Percentiles rank a stretch among this genome's conserved stretches.
Evolutionary conservation across 2,888 invertebrate genomes (phyloP).

Genomic region (Coenonympha glycerion): DNA sequence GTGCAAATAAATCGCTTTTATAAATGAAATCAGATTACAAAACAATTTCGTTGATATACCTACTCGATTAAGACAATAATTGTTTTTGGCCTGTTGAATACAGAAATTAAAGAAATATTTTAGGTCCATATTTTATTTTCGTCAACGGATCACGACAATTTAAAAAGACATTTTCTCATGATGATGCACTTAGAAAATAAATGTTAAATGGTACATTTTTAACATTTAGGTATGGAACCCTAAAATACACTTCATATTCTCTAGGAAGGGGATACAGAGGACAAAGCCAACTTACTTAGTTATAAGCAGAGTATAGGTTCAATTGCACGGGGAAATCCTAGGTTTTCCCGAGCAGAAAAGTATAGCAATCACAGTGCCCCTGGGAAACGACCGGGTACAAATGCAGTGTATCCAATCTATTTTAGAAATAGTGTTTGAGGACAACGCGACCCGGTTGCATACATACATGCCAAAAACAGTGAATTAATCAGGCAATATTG

Average conservation of each 20-base stretch:
- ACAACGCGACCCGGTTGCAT: slow-evolving; percentile 1
- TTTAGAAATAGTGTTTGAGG: slow-evolving; percentile 2
- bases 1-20: background rate
- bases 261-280: background rate
- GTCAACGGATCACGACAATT: too few relatives aligned
- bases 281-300: background rate
- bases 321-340: background rate
- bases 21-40: background rate
- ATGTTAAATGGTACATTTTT: too few relatives aligned
- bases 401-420: slow-evolving; percentile 2
- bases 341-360: background rate
- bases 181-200: too few relatives aligned
- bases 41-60: too few relatives aligned
- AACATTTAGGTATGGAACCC: too few relatives aligned
- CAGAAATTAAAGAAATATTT: too few relatives aligned
- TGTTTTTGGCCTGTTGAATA: too few relatives aligned
- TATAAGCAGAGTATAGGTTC: background rate
- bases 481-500: slow-evolving; percentile 3
- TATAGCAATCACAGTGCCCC: slow-evolving; percentile 1
- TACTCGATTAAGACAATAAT: too few relatives aligned
- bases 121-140: too few relatives aligned
- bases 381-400: slow-evolving; percentile 1
- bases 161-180: too few relatives aligned
- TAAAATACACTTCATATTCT: too few relatives aligned
- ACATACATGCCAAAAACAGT: slow-evolving; percentile 3